Conservation (phyloP, 2,797 vertebrate species). For the Chlorospingus semifuscus region DNA sequence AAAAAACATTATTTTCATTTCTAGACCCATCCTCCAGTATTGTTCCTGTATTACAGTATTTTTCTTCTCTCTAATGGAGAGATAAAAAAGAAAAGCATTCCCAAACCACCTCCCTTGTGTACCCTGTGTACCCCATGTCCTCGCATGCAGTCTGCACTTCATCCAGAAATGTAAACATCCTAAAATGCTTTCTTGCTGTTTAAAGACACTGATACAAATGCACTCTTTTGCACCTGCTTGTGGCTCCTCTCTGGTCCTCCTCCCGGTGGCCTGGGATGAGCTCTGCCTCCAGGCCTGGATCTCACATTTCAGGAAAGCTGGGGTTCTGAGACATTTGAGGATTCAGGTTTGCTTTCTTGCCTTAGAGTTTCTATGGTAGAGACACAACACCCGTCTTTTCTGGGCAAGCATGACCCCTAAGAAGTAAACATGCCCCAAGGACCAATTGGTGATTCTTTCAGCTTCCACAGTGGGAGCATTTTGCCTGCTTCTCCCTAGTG, state of each 20-base stretch:
- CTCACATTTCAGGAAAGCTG: neutral
- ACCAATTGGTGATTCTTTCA: neutral
- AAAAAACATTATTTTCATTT: neutral
- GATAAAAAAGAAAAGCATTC: neutral
- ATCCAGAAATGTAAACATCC: neutral
- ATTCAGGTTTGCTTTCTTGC: neutral
- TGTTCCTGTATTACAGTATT: neutral
- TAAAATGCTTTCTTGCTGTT: neutral
- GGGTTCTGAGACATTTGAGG: neutral
- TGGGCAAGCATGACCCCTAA: neutral
- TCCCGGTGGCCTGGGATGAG: neutral
- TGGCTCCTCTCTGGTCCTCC: neutral
- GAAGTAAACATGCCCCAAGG: neutral
- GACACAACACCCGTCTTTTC: neutral
- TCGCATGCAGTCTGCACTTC: neutral
- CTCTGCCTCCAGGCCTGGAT: neutral
- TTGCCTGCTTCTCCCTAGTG: neutral
- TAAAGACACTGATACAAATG: neutral
- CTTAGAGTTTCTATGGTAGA: neutral
- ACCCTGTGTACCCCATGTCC: rapidly evolving
- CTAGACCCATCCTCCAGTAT: neutral
- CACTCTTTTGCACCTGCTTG: neutral
- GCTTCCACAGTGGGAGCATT: neutral
- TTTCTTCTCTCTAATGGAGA: neutral
- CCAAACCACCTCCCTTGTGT: neutral